A percentile compares a stretch with the other conserved stretches of the same genome.
phyloP scores from a whole-genome alignment of 1,140 invertebrate genomes.

The Nixonia krombeini region DNA sequence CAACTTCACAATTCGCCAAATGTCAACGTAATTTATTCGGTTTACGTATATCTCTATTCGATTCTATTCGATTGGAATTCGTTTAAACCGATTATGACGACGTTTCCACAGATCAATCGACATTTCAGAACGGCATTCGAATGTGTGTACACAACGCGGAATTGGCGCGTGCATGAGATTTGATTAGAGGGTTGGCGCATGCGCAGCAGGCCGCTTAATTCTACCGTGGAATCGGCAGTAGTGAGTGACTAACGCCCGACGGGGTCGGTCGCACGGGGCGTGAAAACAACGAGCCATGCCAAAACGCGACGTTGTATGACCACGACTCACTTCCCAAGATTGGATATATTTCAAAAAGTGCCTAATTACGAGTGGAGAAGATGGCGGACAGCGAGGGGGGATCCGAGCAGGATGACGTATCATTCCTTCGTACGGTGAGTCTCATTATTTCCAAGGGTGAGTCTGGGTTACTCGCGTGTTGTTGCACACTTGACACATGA shows the following conservation, averaged over 20 bases:
- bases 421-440: slow-evolving; percentile 96
- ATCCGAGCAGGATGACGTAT: slow-evolving; percentile 98
- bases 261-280: slow-evolving; percentile 43
- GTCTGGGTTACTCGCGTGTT: slow-evolving; percentile 2
- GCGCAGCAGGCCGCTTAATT: slow-evolving; percentile 35
- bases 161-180: slow-evolving; percentile 48
- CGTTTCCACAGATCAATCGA: too few relatives aligned
- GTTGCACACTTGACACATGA: too few relatives aligned
- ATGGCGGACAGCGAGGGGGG: slow-evolving; percentile 94
- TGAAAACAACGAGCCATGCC: slow-evolving; percentile 26
- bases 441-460: slow-evolving; percentile 15
- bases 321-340: slow-evolving; percentile 3
- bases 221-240: slow-evolving; percentile 29
- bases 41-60: too few relatives aligned
- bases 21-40: too few relatives aligned
- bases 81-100: too few relatives aligned
- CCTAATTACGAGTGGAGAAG: slow-evolving; percentile 51
- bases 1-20: too few relatives aligned
- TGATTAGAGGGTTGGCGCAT: slow-evolving; percentile 54
- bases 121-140: neutral
- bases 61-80: too few relatives aligned
- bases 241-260: slow-evolving; percentile 35
- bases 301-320: slow-evolving; percentile 16
- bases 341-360: slow-evolving; percentile 26
- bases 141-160: slow-evolving; percentile 9